Percentiles rank a stretch among this genome's conserved stretches.
Conservation (phyloP, 1,140 invertebrate species). For the Periplaneta americana region DNA sequence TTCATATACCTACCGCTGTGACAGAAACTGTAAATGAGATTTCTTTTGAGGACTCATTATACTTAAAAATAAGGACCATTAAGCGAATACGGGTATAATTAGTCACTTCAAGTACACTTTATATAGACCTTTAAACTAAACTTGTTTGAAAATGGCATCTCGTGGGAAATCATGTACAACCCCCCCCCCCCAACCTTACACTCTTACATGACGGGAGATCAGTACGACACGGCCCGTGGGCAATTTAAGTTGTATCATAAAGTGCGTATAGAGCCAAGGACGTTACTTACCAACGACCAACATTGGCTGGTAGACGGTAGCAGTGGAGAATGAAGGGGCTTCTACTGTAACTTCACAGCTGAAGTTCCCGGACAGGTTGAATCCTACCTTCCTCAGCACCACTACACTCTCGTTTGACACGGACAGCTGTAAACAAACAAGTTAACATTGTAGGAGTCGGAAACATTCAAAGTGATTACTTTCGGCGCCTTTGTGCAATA, state of each 20-base stretch:
- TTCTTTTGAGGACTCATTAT: neutral
- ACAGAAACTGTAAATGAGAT: neutral
- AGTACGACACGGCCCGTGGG: neutral
- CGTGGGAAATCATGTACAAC: neutral
- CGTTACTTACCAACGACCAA: constrained; percentile 68
- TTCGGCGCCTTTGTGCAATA: neutral
- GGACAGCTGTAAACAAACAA: constrained; percentile 50
- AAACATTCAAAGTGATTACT: too few relatives aligned
- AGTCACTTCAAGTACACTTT: neutral
- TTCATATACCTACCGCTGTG: too few relatives aligned
- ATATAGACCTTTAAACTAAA: neutral
- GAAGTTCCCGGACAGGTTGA: constrained; percentile 71
- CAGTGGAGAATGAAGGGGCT: constrained; percentile 65
- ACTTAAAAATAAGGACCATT: neutral
- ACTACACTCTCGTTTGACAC: constrained; percentile 70
- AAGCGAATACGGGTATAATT: neutral
- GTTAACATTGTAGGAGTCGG: too few relatives aligned
- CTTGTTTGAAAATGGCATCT: neutral
- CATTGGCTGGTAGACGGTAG: constrained; percentile 54
- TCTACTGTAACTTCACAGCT: constrained; percentile 83
- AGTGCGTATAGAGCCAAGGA: neutral
- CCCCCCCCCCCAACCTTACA: too few relatives aligned
- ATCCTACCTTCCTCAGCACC: constrained; percentile 60
- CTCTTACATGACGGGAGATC: neutral
- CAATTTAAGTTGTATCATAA: neutral